Evolutionary conservation across 2,888 invertebrate genomes (phyloP).

Genomic region (Odontomyia ornata): DNA sequence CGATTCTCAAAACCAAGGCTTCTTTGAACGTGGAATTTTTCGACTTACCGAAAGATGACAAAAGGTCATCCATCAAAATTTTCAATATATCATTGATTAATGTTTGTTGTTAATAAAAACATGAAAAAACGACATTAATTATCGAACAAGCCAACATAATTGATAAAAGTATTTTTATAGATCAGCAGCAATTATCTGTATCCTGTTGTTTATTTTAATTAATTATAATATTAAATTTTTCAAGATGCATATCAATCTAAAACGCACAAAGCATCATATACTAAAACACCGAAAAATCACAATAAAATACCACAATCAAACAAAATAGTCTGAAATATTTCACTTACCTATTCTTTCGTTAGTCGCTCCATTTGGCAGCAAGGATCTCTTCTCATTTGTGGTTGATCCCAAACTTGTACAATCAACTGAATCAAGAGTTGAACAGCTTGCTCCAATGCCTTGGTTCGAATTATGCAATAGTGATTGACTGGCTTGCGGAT

Average conservation of each 20-base stretch:
- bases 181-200: too few species aligned
- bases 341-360: conserved; percentile 62
- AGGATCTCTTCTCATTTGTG: conserved; percentile 60
- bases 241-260: not conserved
- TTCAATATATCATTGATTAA: too few species aligned
- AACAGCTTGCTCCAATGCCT: conserved; percentile 61
- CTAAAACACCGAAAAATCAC: not conserved
- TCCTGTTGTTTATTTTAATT: too few species aligned
- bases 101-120: too few species aligned
- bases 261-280: not conserved
- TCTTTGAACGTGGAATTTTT: too few species aligned
- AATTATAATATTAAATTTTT: too few species aligned
- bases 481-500: conserved; percentile 63
- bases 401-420: conserved; percentile 62
- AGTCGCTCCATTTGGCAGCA: conserved; percentile 59
- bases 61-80: too few species aligned
- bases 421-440: conserved; percentile 63
- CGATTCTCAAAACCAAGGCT: too few species aligned
- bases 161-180: too few species aligned
- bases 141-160: too few species aligned
- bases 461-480: conserved; percentile 55
- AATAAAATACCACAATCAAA: not conserved
- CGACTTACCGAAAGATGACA: too few species aligned
- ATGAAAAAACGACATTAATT: too few species aligned
- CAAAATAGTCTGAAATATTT: not conserved